phyloP scores from a whole-genome alignment of 2,888 invertebrate species.

The Cephus nigrinus region DNA sequence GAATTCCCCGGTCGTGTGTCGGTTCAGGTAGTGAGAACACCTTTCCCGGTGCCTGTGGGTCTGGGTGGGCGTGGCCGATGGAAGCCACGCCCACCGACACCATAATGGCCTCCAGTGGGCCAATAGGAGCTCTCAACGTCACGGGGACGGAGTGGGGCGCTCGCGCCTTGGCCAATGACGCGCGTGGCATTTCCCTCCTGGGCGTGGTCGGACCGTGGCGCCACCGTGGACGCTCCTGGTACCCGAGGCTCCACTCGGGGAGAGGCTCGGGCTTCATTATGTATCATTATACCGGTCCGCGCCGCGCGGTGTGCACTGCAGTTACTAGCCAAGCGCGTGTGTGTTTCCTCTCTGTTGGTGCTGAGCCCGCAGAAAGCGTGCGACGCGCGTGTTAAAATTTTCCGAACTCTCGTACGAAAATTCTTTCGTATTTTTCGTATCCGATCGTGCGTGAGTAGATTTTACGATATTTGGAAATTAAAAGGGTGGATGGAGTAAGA shows the following conservation, averaged over 20 bases:
- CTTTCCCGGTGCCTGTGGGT: slow-evolving; percentile 18
- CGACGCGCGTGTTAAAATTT: slow-evolving; percentile 3
- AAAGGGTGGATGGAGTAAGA: not conserved
- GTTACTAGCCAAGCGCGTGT: slow-evolving; percentile 61
- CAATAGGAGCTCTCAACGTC: slow-evolving; percentile 42
- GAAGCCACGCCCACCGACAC: slow-evolving; percentile 39
- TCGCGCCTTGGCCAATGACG: slow-evolving; percentile 44
- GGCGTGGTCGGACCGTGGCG: slow-evolving; percentile 54
- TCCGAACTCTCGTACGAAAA: not conserved
- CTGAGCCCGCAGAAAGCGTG: slow-evolving; percentile 5
- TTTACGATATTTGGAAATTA: not conserved
- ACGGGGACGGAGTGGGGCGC: slow-evolving; percentile 37
- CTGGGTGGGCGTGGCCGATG: slow-evolving; percentile 10
- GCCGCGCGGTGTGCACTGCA: slow-evolving; percentile 66
- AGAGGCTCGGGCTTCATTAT: slow-evolving; percentile 66
- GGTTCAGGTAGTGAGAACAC: slow-evolving; percentile 15
- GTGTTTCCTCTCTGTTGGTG: slow-evolving; percentile 47
- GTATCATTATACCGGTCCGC: slow-evolving; percentile 67
- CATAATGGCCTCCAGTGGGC: slow-evolving; percentile 57
- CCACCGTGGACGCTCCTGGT: slow-evolving; percentile 45
- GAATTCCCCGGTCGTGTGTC: slow-evolving; percentile 38
- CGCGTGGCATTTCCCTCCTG: slow-evolving; percentile 6
- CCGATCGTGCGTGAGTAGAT: not conserved
- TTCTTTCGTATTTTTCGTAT: not conserved
- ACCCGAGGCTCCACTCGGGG: slow-evolving; percentile 56